Percentiles rank a stretch among this genome's conserved stretches.
Conservation (phyloP, 2,888 invertebrate species). For the Chrysomela aeneicollis region DNA sequence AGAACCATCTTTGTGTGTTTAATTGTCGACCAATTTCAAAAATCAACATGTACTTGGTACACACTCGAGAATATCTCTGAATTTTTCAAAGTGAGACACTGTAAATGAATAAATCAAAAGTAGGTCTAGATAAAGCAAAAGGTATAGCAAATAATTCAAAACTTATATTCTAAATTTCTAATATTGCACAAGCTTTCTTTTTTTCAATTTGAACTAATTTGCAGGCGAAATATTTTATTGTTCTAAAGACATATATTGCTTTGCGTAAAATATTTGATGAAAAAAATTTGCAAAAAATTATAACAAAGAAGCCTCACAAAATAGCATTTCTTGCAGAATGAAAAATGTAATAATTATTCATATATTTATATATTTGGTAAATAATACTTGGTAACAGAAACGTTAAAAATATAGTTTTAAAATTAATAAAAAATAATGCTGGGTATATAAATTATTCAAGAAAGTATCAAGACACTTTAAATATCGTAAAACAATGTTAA, state of each 20-base stretch:
- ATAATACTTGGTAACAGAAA: background rate
- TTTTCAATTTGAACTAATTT: slow-evolving; percentile 35
- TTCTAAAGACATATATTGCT: slow-evolving; percentile 51
- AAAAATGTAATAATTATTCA: background rate
- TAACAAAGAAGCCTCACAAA: background rate
- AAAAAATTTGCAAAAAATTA: background rate
- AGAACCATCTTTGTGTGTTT: no score
- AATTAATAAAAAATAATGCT: background rate
- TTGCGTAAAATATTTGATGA: slow-evolving; percentile 33
- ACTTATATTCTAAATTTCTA: slow-evolving; percentile 16
- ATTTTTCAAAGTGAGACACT: no score
- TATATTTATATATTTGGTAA: background rate
- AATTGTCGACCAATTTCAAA: no score
- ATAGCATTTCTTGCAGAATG: background rate
- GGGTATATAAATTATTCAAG: background rate
- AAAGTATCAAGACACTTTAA: background rate
- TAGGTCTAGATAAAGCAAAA: no score
- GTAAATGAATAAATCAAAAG: no score
- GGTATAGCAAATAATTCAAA: slow-evolving; percentile 15
- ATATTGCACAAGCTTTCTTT: slow-evolving; percentile 43
- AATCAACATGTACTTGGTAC: no score
- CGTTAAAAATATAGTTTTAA: background rate
- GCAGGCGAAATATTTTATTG: slow-evolving; percentile 48
- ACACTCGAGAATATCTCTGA: no score
- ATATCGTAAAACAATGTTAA: slow-evolving; percentile 3